Evolutionary conservation across 1,140 invertebrate species (phyloP), one percentile per base, ranked within the genome.

Genomic region (Trissolcus basalis): DNA sequence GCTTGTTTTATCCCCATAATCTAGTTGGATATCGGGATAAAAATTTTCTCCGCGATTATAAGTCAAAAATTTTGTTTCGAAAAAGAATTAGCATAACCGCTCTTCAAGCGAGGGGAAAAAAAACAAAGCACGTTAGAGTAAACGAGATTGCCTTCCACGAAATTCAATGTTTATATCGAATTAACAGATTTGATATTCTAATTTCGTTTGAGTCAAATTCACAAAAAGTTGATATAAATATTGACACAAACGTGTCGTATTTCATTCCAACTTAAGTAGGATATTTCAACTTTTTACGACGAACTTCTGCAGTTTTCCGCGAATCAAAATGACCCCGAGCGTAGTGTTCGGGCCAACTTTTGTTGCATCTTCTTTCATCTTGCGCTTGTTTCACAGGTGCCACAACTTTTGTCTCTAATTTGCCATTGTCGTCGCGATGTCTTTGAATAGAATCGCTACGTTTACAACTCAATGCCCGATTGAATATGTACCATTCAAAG

Each of bases 341-440:
- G 7, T 41, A 36, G 35, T n/a, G 59, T 60, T 60, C 39, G 49
- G 33, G 45, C 35, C 32, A 64, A 65, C 54, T 63, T 76, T 79
- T 68, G 58, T 71, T 64, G 35, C 59, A 15, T 15, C 16, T 56
- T 61, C 69, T 69, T 79, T 76, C 59, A 67, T 72, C 61, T 39
- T 33, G 41, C 55, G 39, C 55, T 67, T 61, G 47, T 63, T 54
- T 50, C 19, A 16, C 54, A 44, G 19, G n/a, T 32, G 39, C 53
- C 41, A 33, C 50, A 61, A 65, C 64, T 76, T 71, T 68, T 59
- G 45, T 54, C 35, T 56, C 56, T 64, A 61, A 65, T 77, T 71
- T 73, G 51, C 56, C 51, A 58, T 54, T 51, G 64, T 73, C 51
- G 51, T 55, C 19, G 32, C 44, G 50, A 50, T 51, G 48, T 65